These are phyloP conservation scores for Temnothorax nylanderi DNA, from an alignment of 1,140 invertebrate genomes.

Conservation along the genomic window DNA sequence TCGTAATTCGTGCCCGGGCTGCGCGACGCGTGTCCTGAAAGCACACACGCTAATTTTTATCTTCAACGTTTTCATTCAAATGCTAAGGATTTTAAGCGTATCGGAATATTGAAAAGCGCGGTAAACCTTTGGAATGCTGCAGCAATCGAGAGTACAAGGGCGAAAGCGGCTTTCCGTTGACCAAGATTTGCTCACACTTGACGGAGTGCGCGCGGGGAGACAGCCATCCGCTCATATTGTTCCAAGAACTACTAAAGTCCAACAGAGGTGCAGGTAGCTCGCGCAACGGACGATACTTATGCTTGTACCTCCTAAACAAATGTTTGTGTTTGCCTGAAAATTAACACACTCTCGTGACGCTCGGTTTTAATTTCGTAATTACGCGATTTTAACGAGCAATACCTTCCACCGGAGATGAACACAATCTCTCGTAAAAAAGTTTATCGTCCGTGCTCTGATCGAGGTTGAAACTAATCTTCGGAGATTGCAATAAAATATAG, in stretches of 20 bases:
- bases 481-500: constrained; percentile 52
- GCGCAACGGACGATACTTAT: neutral
- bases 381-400: constrained; percentile 39
- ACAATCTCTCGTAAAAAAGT: constrained; percentile 10
- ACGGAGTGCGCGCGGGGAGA: constrained; percentile 25
- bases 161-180: neutral
- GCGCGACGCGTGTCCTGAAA: neutral
- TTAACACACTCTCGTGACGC: constrained; percentile 10
- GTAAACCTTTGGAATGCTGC: constrained; percentile 35
- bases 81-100: neutral
- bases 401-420: constrained; percentile 39
- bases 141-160: constrained; percentile 48
- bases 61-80: neutral
- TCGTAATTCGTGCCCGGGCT: neutral
- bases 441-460: neutral
- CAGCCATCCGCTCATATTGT: neutral
- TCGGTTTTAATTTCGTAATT: neutral
- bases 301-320: constrained; percentile 74
- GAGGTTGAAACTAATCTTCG: constrained; percentile 46
- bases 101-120: neutral
- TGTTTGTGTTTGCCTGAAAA: constrained; percentile 72
- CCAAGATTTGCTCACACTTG: neutral
- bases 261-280: neutral
- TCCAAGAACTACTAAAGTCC: neutral
- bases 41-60: neutral